These are phyloP conservation scores for Drosophila kikkawai DNA, from an alignment of 1,140 invertebrate genomes.

Conservation along the genomic window DNA sequence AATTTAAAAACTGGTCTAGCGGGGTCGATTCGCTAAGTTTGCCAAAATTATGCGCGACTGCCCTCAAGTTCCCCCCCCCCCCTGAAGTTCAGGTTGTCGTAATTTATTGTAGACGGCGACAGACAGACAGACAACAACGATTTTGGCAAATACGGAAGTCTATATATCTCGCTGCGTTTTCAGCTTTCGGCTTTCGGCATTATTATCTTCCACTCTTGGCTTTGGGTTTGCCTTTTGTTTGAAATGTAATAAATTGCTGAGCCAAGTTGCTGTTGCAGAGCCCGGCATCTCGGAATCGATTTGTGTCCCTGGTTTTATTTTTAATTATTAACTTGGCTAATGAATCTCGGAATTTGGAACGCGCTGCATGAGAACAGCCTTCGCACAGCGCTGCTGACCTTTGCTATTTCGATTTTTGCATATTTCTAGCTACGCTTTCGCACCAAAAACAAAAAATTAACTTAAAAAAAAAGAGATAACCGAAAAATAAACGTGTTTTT, in stretches of 20 bases:
- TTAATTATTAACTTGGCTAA: constrained; percentile 77
- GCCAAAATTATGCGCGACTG: constrained; percentile 79
- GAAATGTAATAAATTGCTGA: constrained; percentile 70
- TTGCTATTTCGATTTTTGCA: constrained; percentile 81
- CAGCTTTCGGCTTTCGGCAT: constrained; percentile 31
- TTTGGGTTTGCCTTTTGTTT: constrained; percentile 33
- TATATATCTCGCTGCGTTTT: constrained; percentile 65
- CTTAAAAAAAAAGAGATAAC: constrained; percentile 14
- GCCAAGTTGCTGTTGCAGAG: constrained; percentile 49
- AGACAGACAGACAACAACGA: constrained; percentile 36
- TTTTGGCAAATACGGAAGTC: constrained; percentile 78
- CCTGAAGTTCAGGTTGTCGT: constrained; percentile 63
- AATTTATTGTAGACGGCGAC: constrained; percentile 65
- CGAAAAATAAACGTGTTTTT: constrained; percentile 56
- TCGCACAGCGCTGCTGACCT: constrained; percentile 61
- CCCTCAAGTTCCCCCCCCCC: constrained; percentile 49
- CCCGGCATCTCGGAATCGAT: constrained; percentile 57
- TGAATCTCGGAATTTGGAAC: constrained; percentile 57
- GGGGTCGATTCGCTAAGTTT: constrained; percentile 69
- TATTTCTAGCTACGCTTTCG: constrained; percentile 54
- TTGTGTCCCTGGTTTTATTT: constrained; percentile 56
- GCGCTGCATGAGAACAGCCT: constrained; percentile 80
- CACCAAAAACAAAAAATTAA: constrained; percentile 32
- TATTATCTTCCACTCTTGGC: constrained; percentile 29
- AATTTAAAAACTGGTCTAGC: constrained; percentile 83